These are phyloP conservation scores for Shinisaurus crocodilurus DNA, from an alignment of 2,113 vertebrate genomes.

Conservation along the genomic window DNA sequence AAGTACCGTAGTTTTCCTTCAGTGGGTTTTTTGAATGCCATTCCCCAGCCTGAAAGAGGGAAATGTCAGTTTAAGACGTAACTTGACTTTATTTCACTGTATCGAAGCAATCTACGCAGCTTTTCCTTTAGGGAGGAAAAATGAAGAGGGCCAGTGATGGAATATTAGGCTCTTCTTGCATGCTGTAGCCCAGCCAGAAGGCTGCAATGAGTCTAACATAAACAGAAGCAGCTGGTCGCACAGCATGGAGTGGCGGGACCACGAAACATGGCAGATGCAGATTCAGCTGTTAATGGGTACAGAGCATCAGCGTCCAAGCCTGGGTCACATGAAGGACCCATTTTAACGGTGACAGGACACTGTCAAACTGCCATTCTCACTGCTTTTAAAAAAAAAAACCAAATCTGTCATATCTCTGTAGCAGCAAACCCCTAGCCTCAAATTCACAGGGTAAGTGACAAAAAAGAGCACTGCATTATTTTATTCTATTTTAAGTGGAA, in stretches of 20 bases:
- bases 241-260: constrained; percentile 79
- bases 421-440: constrained; percentile 47
- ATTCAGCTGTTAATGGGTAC: constrained; percentile 81
- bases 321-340: constrained; percentile 76
- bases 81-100: not conserved
- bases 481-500: constrained; percentile 29
- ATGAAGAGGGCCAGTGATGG: constrained; percentile 63
- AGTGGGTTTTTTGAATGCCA: not conserved
- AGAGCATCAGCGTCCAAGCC: constrained; percentile 75
- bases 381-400: constrained; percentile 24
- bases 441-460: constrained; percentile 56
- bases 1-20: constrained; percentile 3
- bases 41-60: fast-evolving
- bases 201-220: constrained; percentile 69
- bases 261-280: constrained; percentile 79
- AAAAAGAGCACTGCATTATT: constrained; percentile 22
- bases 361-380: constrained; percentile 84
- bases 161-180: constrained; percentile 53
- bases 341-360: constrained; percentile 76
- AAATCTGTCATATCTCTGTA: constrained; percentile 57
- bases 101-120: constrained; percentile 14
- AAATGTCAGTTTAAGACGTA: fast-evolving
- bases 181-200: constrained; percentile 73
- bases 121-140: constrained; percentile 58
- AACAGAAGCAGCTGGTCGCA: constrained; percentile 85